Evolutionary conservation across 2,888 invertebrate genomes (phyloP).

Genomic region (Lepidocyrtoides sp.): DNA sequence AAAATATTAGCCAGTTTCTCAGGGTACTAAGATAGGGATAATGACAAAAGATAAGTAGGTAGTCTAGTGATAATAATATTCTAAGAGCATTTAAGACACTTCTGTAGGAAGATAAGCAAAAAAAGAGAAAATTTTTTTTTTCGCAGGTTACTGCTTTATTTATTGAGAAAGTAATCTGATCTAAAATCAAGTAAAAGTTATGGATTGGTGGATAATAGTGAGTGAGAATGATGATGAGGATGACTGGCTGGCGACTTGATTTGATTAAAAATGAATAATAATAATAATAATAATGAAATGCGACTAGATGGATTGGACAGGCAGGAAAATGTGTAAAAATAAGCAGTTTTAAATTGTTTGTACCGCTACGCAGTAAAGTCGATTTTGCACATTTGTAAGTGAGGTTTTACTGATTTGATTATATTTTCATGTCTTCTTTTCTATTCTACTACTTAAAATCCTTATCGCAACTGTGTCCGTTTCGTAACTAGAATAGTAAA

Average conservation of each 20-base stretch:
- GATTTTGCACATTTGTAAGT: not conserved
- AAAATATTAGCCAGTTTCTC: slow-evolving; percentile 7
- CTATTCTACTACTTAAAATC: not conserved
- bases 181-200: slow-evolving; percentile 42
- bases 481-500: slow-evolving; percentile 33
- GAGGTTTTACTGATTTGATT: not conserved
- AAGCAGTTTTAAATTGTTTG: slow-evolving; percentile 14
- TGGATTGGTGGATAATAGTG: not conserved
- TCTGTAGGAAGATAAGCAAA: not conserved
- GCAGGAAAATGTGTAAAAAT: not conserved
- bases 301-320: not conserved
- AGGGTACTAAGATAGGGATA: not conserved
- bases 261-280: not conserved
- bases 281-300: not conserved
- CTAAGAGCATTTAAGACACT: not conserved
- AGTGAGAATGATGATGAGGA: not conserved
- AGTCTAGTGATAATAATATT: not conserved
- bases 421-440: not conserved
- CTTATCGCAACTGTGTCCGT: slow-evolving; percentile 21
- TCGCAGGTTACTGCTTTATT: not conserved
- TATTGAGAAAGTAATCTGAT: slow-evolving; percentile 58
- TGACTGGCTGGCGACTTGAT: slow-evolving; percentile 15
- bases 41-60: not conserved
- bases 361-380: slow-evolving; percentile 15
- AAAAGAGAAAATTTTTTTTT: slow-evolving; percentile 66